Percentiles rank a stretch among this genome's conserved stretches.
These are phyloP conservation scores for Synodontis membranacea DNA, from an alignment of 2,113 vertebrate genomes.

Conservation along the genomic window DNA sequence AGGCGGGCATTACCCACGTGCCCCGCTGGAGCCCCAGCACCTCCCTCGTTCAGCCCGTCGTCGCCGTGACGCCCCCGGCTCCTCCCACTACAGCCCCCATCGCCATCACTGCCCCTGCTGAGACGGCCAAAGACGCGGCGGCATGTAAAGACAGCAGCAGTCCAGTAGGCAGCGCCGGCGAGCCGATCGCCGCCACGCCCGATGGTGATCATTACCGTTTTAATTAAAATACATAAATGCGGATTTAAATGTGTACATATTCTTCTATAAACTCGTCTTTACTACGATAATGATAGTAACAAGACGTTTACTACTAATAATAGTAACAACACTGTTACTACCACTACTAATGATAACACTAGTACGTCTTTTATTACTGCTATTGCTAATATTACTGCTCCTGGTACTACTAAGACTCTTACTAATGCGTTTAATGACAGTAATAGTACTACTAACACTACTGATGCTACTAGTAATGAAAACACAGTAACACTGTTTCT, in stretches of 20 bases:
- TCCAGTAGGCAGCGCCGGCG: constrained; percentile 66
- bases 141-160: constrained; percentile 51
- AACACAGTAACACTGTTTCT: too few relatives aligned
- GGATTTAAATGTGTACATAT: not conserved
- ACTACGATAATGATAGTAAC: too few relatives aligned
- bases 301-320: too few relatives aligned
- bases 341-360: too few relatives aligned
- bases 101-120: constrained; percentile 61
- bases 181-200: constrained; percentile 75
- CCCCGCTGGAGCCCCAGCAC: constrained; percentile 81
- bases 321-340: too few relatives aligned
- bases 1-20: constrained; percentile 83
- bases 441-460: too few relatives aligned
- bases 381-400: too few relatives aligned
- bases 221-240: not conserved
- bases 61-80: constrained; percentile 47
- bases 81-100: constrained; percentile 56
- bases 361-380: too few relatives aligned
- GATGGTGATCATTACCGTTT: constrained; percentile 72
- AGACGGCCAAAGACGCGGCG: constrained; percentile 65
- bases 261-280: too few relatives aligned
- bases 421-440: too few relatives aligned
- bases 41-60: constrained; percentile 62
- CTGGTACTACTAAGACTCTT: too few relatives aligned
- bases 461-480: too few relatives aligned